These are phyloP conservation scores for Bicyclus anynana DNA, from an alignment of 1,140 invertebrate genomes.

Conservation along the genomic window DNA sequence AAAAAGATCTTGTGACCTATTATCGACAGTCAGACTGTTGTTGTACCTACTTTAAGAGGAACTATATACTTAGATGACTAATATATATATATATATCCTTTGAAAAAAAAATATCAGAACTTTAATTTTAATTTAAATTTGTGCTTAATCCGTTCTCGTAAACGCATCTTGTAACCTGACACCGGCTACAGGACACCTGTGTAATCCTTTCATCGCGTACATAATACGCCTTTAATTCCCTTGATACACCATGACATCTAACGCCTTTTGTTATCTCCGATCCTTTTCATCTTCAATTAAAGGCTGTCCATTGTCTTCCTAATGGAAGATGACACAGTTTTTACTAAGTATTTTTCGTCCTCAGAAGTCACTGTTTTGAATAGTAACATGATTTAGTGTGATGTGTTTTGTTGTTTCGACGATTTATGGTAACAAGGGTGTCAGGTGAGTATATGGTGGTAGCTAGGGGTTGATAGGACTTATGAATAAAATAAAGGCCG, in stretches of 20 bases:
- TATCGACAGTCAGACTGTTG: no score
- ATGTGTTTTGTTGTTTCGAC: slow-evolving; percentile 53
- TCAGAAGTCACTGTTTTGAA: slow-evolving; percentile 63
- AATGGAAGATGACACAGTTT: slow-evolving; percentile 61
- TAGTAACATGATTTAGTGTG: slow-evolving; percentile 66
- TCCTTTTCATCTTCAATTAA: slow-evolving; percentile 64
- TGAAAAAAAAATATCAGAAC: background rate
- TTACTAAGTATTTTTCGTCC: slow-evolving; percentile 35
- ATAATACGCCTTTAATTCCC: slow-evolving; percentile 71
- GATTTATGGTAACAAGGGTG: slow-evolving; percentile 58
- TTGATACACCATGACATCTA: slow-evolving; percentile 70
- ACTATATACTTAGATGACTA: no score
- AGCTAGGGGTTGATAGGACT: slow-evolving; percentile 10
- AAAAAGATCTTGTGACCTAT: no score
- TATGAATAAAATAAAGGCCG: slow-evolving; percentile 5
- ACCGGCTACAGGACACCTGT: slow-evolving; percentile 54
- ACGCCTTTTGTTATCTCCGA: slow-evolving; percentile 52
- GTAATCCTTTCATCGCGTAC: slow-evolving; percentile 65
- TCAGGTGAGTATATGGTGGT: slow-evolving; percentile 30
- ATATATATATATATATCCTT: background rate
- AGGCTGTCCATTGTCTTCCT: slow-evolving; percentile 54
- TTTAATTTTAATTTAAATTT: background rate
- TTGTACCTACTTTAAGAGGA: no score
- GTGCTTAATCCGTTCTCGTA: slow-evolving; percentile 2
- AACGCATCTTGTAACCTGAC: slow-evolving; percentile 29